Evolutionary conservation across 2,113 vertebrate genomes (phyloP).

Genomic region (Lophotis ruficrista): DNA sequence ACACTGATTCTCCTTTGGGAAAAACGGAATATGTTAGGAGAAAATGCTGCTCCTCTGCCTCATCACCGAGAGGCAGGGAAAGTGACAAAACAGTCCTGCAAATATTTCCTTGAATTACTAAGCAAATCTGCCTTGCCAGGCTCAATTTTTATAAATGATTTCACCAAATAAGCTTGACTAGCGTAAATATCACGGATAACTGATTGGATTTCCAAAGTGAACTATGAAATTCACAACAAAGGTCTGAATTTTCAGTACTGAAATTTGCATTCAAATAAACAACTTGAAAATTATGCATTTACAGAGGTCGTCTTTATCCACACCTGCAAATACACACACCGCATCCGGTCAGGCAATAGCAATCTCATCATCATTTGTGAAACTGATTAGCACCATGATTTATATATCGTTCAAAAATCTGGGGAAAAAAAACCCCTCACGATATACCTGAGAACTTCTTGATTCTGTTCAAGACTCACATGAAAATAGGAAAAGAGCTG

Average conservation of each 20-base stretch:
- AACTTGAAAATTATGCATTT: not conserved
- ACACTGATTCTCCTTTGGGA: not conserved
- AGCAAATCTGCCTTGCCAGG: not conserved
- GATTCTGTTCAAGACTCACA: not conserved
- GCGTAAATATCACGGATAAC: not conserved
- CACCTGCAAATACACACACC: rapidly evolving
- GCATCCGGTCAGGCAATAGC: not conserved
- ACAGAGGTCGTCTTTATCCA: rapidly evolving
- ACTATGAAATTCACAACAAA: not conserved
- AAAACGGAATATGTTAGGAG: not conserved
- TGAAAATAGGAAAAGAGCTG: not conserved
- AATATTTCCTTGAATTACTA: not conserved
- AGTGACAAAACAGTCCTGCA: not conserved
- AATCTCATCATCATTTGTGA: not conserved
- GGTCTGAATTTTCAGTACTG: not conserved
- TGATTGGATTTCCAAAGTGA: not conserved
- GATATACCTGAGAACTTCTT: not conserved
- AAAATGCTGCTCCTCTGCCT: not conserved
- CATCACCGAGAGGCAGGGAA: not conserved
- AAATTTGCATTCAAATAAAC: not conserved
- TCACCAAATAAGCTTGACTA: not conserved
- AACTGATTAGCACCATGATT: rapidly evolving
- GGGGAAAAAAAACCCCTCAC: rapidly evolving
- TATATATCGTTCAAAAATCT: not conserved
- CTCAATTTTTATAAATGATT: not conserved